These are phyloP conservation scores for Tetramorium bicarinatum DNA, from an alignment of 2,888 invertebrate species.

Conservation along the genomic window DNA sequence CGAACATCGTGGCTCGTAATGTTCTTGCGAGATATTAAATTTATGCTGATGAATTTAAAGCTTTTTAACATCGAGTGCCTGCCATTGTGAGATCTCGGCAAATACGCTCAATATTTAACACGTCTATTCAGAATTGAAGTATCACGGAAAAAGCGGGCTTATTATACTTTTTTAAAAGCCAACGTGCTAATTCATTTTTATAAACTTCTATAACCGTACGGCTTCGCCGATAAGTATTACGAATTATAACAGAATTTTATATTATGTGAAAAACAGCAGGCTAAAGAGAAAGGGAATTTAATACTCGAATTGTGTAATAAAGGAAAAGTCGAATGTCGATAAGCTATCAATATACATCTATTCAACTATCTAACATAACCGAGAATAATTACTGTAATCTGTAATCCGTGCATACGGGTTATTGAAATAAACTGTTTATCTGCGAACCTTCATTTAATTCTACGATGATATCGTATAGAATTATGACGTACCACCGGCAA, in stretches of 20 bases:
- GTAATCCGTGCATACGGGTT: constrained; percentile 4
- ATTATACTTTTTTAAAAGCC: background rate
- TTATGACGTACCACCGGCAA: constrained; percentile 23
- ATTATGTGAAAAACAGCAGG: background rate
- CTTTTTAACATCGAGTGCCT: background rate
- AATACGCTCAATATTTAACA: constrained; percentile 6
- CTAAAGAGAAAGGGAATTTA: background rate
- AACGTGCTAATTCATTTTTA: background rate
- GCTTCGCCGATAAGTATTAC: background rate
- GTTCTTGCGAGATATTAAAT: constrained; percentile 3
- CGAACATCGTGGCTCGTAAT: background rate
- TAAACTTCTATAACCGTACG: background rate
- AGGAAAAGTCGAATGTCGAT: constrained; percentile 18
- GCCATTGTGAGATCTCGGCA: background rate
- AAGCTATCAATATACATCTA: background rate
- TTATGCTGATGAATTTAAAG: background rate
- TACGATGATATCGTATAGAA: constrained; percentile 24
- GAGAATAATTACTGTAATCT: constrained; percentile 7
- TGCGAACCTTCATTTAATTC: constrained; percentile 24
- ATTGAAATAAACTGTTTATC: constrained; percentile 47
- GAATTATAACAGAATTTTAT: constrained; percentile 19
- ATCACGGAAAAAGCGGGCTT: background rate
- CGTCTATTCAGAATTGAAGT: background rate
- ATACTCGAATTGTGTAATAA: background rate
- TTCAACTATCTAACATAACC: background rate